These are phyloP conservation scores for Pimpla rufipes DNA, from an alignment of 2,888 invertebrate genomes.

Conservation along the genomic window DNA sequence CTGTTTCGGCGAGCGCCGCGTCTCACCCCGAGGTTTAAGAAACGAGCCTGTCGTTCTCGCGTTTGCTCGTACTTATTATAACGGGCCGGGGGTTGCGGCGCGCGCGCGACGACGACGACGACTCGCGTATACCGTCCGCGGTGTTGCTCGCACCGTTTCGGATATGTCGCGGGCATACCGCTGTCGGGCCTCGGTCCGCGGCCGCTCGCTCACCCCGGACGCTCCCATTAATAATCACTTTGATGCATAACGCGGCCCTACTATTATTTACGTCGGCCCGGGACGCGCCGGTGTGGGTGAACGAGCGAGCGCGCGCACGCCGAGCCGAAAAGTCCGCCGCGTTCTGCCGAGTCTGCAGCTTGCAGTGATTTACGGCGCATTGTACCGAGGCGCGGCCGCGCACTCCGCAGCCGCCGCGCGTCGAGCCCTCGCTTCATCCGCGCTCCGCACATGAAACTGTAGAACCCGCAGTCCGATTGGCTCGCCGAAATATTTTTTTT, in stretches of 20 bases:
- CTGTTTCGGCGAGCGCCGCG: slow-evolving; percentile 41
- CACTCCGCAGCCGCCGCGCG: slow-evolving; percentile 46
- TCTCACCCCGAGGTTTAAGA: slow-evolving; percentile 50
- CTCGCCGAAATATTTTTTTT: background rate
- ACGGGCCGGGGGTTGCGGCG: slow-evolving; percentile 29
- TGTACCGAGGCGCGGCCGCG: slow-evolving; percentile 72
- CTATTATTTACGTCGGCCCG: slow-evolving; percentile 79
- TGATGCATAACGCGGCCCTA: slow-evolving; percentile 81
- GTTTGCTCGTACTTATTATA: slow-evolving; percentile 74
- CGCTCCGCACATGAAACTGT: slow-evolving; percentile 36
- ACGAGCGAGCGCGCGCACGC: background rate
- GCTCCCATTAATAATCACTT: slow-evolving; percentile 84
- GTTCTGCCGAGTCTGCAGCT: slow-evolving; percentile 54
- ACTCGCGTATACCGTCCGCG: slow-evolving; percentile 27
- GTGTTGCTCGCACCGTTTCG: slow-evolving; percentile 50
- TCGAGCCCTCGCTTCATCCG: slow-evolving; percentile 20
- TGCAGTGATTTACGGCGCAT: slow-evolving; percentile 79
- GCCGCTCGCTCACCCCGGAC: slow-evolving; percentile 80
- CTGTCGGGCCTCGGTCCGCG: slow-evolving; percentile 77
- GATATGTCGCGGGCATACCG: slow-evolving; percentile 76
- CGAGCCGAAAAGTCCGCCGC: slow-evolving; percentile 57
- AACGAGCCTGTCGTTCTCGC: slow-evolving; percentile 72
- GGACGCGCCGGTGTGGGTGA: slow-evolving; percentile 27
- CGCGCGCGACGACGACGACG: background rate
- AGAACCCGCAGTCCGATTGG: slow-evolving; percentile 23